Base-by-base conservation (phyloP, 2,888 invertebrate genomes). In the Drosophila sordidapex region DNA sequence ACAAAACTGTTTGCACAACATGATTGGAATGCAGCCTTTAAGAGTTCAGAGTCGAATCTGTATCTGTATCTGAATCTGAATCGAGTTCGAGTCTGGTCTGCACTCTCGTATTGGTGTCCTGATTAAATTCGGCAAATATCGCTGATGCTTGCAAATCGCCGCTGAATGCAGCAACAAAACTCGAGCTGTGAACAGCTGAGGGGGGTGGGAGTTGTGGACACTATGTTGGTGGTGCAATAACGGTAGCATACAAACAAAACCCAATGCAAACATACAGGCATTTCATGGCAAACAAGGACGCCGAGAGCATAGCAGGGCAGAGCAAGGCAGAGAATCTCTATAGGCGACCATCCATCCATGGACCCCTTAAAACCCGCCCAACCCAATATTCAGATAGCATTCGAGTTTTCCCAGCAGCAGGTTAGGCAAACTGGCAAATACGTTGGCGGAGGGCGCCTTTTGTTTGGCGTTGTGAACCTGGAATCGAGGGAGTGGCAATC, bases 101-200 rank as follows among this genome's bases (percentile, higher is more conserved):
- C 68, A 83, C 79, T 85, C 72, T 79, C 60, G 61, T 70, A 63
- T 79, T 81, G 79, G 57, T 72, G 82, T 59, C 74, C 78, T 86
- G 85, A 86, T 86, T 86, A 86, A 86, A 86, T 88, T 86, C 89
- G 84, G 89, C 87, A 84, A 89, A 89, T 86, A 87, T 73, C 81
- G 86, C 89, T 87, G 87, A 86, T 86, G 85, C 88, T 73, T 52
- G 88, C 88, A 86, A 88, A 86, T 87, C 89, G 82, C 70, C 70
- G 81, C 84, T 83, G 72, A 74, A 83, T 76, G 82, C 83, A 74
- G 75, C 74, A 74, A 36, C 62, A 52, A 27, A 18, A 27, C 46
- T 46, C 13, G 56, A 66, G 67, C 64, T 65, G 66, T 73, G 61
- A 66, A 46, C 59, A 49, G 57, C 63, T 63, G 56, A 46, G 46